Evolutionary conservation across 2,888 invertebrate genomes (phyloP).

Genomic region (Nemurella pictetii): DNA sequence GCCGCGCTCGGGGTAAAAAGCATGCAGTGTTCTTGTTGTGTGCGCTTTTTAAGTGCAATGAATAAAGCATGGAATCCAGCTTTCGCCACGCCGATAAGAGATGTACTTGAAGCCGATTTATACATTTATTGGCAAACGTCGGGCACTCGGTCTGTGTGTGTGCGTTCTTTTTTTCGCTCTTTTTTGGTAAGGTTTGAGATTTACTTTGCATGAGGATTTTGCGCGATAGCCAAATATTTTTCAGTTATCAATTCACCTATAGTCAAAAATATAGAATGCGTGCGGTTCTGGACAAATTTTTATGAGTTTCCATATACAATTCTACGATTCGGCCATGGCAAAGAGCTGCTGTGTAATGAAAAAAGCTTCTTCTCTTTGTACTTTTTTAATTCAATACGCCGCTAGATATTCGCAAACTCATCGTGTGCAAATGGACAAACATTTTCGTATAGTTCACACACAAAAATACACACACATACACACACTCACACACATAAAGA

Average conservation of each 20-base stretch:
- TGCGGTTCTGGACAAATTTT: background rate
- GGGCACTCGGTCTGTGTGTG: background rate
- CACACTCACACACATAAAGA: background rate
- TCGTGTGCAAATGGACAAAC: background rate
- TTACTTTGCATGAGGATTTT: background rate
- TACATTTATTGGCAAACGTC: background rate
- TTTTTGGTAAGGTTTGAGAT: background rate
- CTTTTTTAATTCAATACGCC: background rate
- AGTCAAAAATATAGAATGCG: background rate
- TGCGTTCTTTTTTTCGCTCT: background rate
- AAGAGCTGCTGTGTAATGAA: background rate
- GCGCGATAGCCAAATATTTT: background rate
- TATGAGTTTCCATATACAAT: background rate
- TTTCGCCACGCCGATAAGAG: background rate
- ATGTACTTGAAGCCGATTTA: background rate
- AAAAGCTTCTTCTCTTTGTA: background rate
- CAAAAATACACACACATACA: background rate
- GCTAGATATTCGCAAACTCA: background rate
- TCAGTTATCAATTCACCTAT: background rate
- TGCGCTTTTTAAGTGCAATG: background rate
- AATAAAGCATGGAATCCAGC: background rate
- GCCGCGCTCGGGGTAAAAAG: background rate
- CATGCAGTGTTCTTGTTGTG: background rate
- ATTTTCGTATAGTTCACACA: background rate
- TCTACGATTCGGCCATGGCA: background rate